Evolutionary conservation across 2,888 invertebrate genomes (phyloP), one percentile per base, ranked within the genome.

Genomic region (Tetropium fuscum): DNA sequence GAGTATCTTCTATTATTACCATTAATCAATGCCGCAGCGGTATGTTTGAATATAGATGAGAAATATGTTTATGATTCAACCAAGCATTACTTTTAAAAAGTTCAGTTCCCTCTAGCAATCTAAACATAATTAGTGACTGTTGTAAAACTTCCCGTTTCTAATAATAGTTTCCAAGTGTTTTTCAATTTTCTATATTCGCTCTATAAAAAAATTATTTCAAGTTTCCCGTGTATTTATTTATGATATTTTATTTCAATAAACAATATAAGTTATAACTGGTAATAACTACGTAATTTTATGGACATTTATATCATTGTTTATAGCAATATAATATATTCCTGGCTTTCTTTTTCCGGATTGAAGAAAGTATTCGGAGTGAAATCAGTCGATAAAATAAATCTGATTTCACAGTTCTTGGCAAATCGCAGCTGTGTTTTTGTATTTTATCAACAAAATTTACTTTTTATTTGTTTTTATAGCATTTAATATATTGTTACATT

Each of bases 121-220:
- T 22, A 51, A 51, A 40, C 40, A 51, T 51, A 51, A 51, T 51
- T 51, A 51, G 51, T 38, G 36, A 40, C 16, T 51, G 27, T 11
- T 48, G 18, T 51, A 51, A 38, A 15, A 51, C 51, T 51, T 51
- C 51, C 51, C 51, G 38, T 8, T 51, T 51, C 51, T 51, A 51
- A 25, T 20, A 51, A 40, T 51, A 51, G 16, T 15, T 10, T 30
- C 36, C 18, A 48, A 20, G 51, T 40, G 25, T 51, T 25, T 19
- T 27, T 51, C 36, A 51, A 15, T 22, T 22, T 15, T 40, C 51
- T 51, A 51, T 44, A 44, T 44, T 51, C 51, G 40, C 22, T 40
- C 34, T 40, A 51, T 40, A 40, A 40, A 38, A 48, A 19, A 19
- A 11, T 47, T 18, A 20, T 47, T 47, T 20, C 10, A 10, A 19